A percentile compares a stretch with the other conserved stretches of the same genome.
Conservation (phyloP, 2,113 vertebrate species). For the Xiphorhynchus elegans region DNA sequence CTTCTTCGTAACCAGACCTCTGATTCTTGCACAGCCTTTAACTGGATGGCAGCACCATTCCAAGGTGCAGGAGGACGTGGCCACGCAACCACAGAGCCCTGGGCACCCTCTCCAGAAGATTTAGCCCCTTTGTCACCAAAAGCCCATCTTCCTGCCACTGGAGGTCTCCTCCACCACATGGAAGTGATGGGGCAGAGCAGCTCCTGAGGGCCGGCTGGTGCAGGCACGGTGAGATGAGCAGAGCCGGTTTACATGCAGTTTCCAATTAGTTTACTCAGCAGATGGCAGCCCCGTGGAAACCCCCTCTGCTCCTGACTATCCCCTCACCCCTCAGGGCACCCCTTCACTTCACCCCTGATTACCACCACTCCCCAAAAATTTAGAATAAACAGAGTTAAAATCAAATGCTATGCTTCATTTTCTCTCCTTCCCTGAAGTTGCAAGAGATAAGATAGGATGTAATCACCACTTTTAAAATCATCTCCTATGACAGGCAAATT, state of each 20-base stretch:
- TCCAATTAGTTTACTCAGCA: background rate
- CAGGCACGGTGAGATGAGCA: background rate
- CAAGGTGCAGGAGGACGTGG: rapidly evolving
- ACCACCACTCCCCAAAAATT: background rate
- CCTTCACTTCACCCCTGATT: background rate
- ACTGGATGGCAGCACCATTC: background rate
- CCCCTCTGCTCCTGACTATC: background rate
- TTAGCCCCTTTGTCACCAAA: background rate
- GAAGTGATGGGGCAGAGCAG: background rate
- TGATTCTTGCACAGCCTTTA: background rate
- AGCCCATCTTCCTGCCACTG: background rate
- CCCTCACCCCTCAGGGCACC: background rate
- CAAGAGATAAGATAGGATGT: background rate
- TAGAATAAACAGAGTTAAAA: background rate
- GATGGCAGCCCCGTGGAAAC: background rate
- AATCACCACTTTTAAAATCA: conserved; percentile 41
- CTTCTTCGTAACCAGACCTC: rapidly evolving
- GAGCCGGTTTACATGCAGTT: background rate
- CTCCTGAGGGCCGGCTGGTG: background rate
- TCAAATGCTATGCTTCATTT: background rate
- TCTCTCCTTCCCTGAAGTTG: background rate
- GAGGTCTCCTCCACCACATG: background rate
- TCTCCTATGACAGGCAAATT: conserved; percentile 53
- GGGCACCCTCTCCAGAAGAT: background rate
- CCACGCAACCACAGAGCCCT: background rate